Percentiles rank a stretch among this genome's conserved stretches.
Evolutionary conservation across 64 coral and sea anemone genomes (phyloP).

Genomic region (Montipora cactus): DNA sequence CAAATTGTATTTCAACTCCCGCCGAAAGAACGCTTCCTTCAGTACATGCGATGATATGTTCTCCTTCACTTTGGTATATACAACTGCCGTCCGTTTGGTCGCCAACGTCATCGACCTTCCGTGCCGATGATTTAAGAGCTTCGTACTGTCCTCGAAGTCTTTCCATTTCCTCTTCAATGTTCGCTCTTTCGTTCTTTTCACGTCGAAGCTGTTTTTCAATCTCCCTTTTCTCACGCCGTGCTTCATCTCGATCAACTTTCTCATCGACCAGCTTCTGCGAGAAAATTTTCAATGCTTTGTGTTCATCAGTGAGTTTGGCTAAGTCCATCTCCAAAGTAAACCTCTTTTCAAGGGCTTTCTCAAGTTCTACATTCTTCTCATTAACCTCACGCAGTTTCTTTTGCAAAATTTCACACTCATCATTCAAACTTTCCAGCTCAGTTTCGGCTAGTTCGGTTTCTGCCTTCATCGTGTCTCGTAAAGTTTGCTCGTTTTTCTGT

Average conservation of each 20-base stretch:
- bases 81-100: background rate
- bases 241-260: constrained; percentile 19
- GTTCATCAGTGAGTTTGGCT: constrained; percentile 26
- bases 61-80: background rate
- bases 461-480: constrained; percentile 33
- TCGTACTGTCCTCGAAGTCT: background rate
- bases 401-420: constrained; percentile 54
- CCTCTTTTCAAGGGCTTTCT: constrained; percentile 62
- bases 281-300: background rate
- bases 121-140: background rate
- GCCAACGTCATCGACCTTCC: background rate
- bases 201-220: background rate
- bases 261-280: constrained; percentile 47
- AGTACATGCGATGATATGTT: background rate
- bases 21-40: constrained; percentile 30
- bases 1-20: constrained; percentile 1
- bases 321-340: background rate
- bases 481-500: constrained; percentile 31
- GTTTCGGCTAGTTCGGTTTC: constrained; percentile 50
- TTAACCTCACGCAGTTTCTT: constrained; percentile 53
- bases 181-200: constrained; percentile 22
- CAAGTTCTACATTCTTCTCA: constrained; percentile 8
- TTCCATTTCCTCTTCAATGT: constrained; percentile 15
- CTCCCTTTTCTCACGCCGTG: constrained; percentile 13
- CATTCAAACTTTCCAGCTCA: constrained; percentile 67